Evolutionary conservation across 2,797 vertebrate species (phyloP).

Genomic region (Phrynocephalus guinanensis): DNA sequence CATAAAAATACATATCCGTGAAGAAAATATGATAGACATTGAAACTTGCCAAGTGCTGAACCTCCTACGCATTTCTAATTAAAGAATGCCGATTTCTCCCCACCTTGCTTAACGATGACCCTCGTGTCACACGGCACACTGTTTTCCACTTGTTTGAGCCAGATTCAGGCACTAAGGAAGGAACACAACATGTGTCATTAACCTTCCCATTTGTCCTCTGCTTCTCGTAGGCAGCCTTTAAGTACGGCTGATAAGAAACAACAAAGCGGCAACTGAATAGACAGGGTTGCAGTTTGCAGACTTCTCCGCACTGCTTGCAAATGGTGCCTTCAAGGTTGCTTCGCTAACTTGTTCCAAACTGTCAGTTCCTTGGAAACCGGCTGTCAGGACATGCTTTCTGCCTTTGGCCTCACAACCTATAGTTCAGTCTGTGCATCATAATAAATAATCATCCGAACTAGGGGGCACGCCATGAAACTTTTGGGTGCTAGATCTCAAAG

Average conservation of each 20-base stretch:
- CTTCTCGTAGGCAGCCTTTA: neutral
- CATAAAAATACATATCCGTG: neutral
- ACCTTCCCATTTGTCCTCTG: rapidly evolving
- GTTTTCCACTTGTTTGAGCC: rapidly evolving
- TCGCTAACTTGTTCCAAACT: conserved; percentile 31
- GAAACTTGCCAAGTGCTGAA: neutral
- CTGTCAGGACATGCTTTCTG: neutral
- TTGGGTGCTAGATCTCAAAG: too few relatives aligned
- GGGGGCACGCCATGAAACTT: too few relatives aligned
- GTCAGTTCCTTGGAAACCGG: conserved; percentile 30
- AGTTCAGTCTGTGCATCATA: conserved; percentile 31
- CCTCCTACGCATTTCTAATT: neutral
- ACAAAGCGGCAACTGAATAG: conserved; percentile 5
- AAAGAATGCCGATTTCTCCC: neutral
- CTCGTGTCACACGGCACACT: neutral
- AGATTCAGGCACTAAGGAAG: neutral
- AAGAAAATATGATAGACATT: conserved; percentile 17
- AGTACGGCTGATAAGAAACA: neutral
- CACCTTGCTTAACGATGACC: neutral
- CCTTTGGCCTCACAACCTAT: neutral
- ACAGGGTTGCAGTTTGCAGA: conserved; percentile 30
- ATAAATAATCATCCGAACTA: conserved; percentile 35
- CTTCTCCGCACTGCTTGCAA: conserved; percentile 32
- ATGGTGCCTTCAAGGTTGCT: neutral
- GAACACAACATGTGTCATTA: neutral